phyloP scores from a whole-genome alignment of 2,797 vertebrate genomes.

The Manis pentadactyla region DNA sequence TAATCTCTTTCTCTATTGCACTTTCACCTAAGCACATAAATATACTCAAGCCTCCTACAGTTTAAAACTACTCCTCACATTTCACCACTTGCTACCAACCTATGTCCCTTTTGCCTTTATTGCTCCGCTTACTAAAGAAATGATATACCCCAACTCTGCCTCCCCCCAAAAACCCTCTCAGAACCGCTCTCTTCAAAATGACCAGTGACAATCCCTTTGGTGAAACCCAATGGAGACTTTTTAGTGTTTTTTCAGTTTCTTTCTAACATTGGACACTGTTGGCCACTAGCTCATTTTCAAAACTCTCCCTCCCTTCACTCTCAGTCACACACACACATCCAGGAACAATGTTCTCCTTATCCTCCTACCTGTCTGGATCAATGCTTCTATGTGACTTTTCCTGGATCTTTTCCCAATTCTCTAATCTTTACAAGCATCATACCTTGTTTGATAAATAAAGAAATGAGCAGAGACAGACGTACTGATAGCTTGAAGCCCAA shows the following conservation, averaged over 20 bases:
- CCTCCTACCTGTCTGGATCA: background rate
- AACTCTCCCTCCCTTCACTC: background rate
- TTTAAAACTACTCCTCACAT: background rate
- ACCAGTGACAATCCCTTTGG: background rate
- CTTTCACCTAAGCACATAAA: background rate
- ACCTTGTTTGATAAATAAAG: background rate
- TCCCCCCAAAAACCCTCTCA: background rate
- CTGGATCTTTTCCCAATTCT: background rate
- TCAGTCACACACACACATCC: background rate
- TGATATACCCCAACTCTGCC: background rate
- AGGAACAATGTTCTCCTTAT: background rate
- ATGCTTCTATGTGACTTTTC: background rate
- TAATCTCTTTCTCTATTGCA: background rate
- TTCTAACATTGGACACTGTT: background rate
- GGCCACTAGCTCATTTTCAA: background rate
- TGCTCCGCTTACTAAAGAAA: background rate
- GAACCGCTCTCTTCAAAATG: background rate
- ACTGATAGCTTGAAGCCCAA: background rate
- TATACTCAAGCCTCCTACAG: background rate
- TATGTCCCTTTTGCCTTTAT: background rate
- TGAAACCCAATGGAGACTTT: background rate
- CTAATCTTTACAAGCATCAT: background rate
- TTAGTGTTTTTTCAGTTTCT: background rate
- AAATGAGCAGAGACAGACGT: background rate
- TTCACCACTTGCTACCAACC: background rate